phyloP scores from a whole-genome alignment of 2,797 vertebrate species.

The Dicrostonyx torquatus region DNA sequence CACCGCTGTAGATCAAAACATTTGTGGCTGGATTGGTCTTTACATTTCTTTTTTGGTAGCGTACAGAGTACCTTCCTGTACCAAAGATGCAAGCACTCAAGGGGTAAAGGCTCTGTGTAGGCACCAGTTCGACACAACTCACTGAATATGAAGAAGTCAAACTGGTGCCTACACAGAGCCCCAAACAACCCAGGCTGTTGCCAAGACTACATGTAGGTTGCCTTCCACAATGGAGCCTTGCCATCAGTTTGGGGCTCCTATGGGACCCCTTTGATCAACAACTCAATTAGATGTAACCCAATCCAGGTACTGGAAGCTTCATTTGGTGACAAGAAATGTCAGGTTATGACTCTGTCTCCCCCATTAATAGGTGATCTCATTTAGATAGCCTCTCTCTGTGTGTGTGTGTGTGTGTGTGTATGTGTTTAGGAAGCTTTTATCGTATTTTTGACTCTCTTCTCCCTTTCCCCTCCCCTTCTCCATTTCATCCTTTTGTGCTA shows the following conservation, averaged over 20 bases:
- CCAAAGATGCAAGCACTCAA: neutral
- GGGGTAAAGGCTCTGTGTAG: neutral
- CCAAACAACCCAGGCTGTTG: too few relatives aligned
- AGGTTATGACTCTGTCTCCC: neutral
- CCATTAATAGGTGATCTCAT: neutral
- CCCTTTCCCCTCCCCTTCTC: neutral
- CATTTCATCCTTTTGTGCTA: neutral
- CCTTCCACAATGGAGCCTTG: neutral
- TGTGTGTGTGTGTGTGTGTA: too few relatives aligned
- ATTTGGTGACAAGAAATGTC: neutral
- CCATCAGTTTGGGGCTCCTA: neutral
- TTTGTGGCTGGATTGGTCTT: neutral
- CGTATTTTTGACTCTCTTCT: neutral
- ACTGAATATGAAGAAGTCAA: too few relatives aligned
- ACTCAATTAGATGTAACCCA: neutral
- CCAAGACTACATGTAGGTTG: too few relatives aligned
- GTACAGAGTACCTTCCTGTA: neutral
- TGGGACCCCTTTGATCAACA: neutral
- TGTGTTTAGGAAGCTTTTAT: neutral
- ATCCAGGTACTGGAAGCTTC: neutral
- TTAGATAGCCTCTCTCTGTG: neutral
- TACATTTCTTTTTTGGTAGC: neutral
- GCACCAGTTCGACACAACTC: fast-evolving
- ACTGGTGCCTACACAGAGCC: too few relatives aligned
- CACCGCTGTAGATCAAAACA: neutral